Conservation (phyloP, 2,888 invertebrate genomes). For the Furcula furcula region DNA sequence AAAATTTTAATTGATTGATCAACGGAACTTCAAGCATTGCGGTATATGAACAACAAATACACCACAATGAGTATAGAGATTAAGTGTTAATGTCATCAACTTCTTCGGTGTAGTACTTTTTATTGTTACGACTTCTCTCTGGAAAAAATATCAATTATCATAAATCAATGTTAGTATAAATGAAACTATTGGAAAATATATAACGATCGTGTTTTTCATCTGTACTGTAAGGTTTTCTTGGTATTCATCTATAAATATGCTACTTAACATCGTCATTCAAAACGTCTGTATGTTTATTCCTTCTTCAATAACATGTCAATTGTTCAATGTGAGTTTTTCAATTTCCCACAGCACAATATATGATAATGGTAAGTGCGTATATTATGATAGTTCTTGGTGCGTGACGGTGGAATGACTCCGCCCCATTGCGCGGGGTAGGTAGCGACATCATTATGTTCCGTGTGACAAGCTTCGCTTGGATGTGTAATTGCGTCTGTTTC, state of each 20-base stretch:
- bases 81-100: too few species aligned
- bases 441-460: constrained; percentile 41
- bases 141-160: neutral
- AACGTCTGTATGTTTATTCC: constrained; percentile 7
- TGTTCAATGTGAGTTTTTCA: constrained; percentile 30
- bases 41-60: too few species aligned
- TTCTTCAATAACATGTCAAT: constrained; percentile 19
- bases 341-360: constrained; percentile 50
- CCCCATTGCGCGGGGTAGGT: constrained; percentile 38
- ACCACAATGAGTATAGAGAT: too few species aligned
- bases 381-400: constrained; percentile 62
- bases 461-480: constrained; percentile 55
- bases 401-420: constrained; percentile 62
- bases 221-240: neutral
- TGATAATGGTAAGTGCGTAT: constrained; percentile 35
- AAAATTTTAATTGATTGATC: too few species aligned
- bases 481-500: constrained; percentile 57
- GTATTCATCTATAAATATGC: neutral
- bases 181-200: neutral
- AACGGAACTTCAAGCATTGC: too few species aligned
- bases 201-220: neutral
- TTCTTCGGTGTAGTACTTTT: neutral
- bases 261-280: neutral
- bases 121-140: neutral
- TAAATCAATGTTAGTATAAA: neutral